Base-by-base conservation (phyloP, 1,140 invertebrate species). In the Adoxophyes honmai region DNA sequence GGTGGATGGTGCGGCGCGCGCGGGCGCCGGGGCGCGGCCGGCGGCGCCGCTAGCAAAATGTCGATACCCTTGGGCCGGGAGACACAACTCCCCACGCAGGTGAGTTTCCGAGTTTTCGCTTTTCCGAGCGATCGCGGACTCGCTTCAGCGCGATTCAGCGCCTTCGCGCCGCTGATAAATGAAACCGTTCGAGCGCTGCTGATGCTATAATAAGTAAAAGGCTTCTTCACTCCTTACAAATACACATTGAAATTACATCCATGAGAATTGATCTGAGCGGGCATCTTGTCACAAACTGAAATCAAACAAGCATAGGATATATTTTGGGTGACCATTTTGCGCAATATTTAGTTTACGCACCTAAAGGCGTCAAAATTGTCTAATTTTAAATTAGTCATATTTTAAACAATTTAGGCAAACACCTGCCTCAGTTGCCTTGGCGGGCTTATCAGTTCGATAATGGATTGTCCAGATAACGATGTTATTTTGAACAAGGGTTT, bases 1-100 rank as follows among this genome's bases (percentile, higher is more conserved):
- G 81, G 78, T 85, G 81, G 81, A 87, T 87, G 84, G 81, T 82
- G 76, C 73, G 75, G 66, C 73, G 78, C 71, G 74, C 70, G 79
- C 71, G 79, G 80, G 77, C 80, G 81, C 81, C 80, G 84, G 84
- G 84, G 84, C 68, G 83, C 79, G 83, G 83, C 83, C 83, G 83
- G 79, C 80, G 78, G 78, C 81, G 84, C 81, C 84, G 80, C 81
- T 87, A 85, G 81, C 78, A 76, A 85, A 84, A 88, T 86, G 82
- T 88, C 84, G 82, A 86, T 86, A 84, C 84, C 84, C 82, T 78
- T 88, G 65, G 77, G 78, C 81, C 82, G 85, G 82, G 85, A 88
- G 67, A 83, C 82, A 57, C 77, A 78, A 62, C 81, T 88, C 70
- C 80, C 85, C 67, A 77, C 82, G 62, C 85, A 88, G 85, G 85